phyloP scores from a whole-genome alignment of 2,113 vertebrate species.

The Catharus fuscescens region DNA sequence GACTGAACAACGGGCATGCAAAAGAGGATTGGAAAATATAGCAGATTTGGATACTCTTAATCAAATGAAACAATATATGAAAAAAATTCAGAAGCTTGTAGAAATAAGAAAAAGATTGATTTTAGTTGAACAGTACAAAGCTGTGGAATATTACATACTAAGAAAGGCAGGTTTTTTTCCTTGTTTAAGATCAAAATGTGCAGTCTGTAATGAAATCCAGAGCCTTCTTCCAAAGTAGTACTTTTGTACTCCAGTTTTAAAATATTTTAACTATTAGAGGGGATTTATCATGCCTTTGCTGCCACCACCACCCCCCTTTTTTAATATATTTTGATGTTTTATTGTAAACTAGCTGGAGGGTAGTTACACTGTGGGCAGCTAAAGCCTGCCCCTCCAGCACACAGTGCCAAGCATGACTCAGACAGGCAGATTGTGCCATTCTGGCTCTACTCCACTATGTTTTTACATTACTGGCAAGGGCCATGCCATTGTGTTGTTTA shows the following conservation, averaged over 20 bases:
- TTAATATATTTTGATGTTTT: constrained; percentile 27
- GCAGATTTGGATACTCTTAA: constrained; percentile 42
- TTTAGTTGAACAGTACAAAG: constrained; percentile 51
- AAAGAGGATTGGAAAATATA: constrained; percentile 53
- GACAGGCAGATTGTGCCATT: constrained; percentile 45
- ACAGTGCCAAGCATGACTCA: constrained; percentile 43
- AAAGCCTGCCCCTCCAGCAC: background rate
- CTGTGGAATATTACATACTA: constrained; percentile 54
- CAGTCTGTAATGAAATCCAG: constrained; percentile 66
- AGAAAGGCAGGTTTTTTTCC: constrained; percentile 37
- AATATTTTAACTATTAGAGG: constrained; percentile 43
- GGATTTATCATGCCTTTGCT: background rate
- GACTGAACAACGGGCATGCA: constrained; percentile 62
- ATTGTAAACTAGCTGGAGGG: constrained; percentile 2
- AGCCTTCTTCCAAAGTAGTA: constrained; percentile 33
- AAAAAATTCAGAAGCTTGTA: constrained; percentile 56
- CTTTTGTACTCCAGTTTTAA: constrained; percentile 32
- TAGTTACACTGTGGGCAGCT: constrained; percentile 25
- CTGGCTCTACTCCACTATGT: constrained; percentile 42
- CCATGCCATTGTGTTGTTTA: constrained; percentile 63
- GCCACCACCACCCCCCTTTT: accelerated
- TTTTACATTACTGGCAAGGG: constrained; percentile 63
- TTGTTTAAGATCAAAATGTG: constrained; percentile 66
- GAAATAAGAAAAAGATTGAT: background rate
- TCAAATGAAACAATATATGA: background rate